phyloP scores from a whole-genome alignment of 2,797 vertebrate genomes.

The Limnodromus scolopaceus region DNA sequence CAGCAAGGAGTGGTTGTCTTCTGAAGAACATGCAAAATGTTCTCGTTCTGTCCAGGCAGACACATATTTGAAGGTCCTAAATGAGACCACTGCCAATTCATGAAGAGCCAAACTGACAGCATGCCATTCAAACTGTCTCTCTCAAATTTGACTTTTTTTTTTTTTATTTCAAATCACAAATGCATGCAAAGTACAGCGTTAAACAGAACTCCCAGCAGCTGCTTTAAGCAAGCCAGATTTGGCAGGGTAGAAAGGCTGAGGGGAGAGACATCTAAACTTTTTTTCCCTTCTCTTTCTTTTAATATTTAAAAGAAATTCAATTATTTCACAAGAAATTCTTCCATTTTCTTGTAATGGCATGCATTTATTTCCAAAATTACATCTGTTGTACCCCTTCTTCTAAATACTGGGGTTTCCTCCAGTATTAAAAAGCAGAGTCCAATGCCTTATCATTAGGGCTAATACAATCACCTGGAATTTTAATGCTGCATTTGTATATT shows the following conservation, averaged over 20 bases:
- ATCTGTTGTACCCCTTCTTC: neutral
- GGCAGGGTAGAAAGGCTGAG: neutral
- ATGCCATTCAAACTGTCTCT: constrained; percentile 92
- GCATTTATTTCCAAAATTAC: neutral
- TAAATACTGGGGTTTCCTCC: neutral
- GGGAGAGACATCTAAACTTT: neutral
- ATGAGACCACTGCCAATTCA: constrained; percentile 89
- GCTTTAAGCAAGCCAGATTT: constrained; percentile 42
- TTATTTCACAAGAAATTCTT: neutral
- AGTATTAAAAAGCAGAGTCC: neutral
- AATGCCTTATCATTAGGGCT: neutral
- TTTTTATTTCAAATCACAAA: constrained; percentile 81
- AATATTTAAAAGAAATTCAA: neutral
- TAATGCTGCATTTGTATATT: neutral
- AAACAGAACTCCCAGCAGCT: constrained; percentile 61
- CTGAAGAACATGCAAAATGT: constrained; percentile 83
- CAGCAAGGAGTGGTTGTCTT: constrained; percentile 89
- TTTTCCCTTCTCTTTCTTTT: neutral
- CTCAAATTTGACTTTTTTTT: constrained; percentile 72
- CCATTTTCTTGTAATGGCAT: neutral
- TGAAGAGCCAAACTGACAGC: constrained; percentile 87
- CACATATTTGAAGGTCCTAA: constrained; percentile 84
- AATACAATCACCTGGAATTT: neutral
- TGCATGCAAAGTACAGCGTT: constrained; percentile 88
- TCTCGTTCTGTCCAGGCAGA: constrained; percentile 83